A percentile compares a stretch with the other conserved stretches of the same genome.
phyloP scores from a whole-genome alignment of 2,888 invertebrate species.

The Dasysyrphus albostriatus region DNA sequence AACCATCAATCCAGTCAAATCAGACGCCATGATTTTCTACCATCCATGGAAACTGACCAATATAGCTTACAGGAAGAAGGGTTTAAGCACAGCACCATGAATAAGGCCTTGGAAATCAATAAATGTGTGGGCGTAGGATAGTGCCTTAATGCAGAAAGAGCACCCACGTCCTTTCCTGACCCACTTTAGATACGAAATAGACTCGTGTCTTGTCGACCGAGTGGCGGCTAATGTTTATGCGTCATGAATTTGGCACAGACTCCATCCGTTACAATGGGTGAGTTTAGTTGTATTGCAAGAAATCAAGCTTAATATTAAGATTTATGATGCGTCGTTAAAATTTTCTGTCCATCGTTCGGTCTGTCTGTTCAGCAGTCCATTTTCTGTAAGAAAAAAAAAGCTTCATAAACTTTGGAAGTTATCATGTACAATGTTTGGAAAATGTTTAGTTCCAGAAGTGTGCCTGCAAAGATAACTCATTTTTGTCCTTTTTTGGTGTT shows the following conservation, averaged over 20 bases:
- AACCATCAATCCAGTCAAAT: background rate
- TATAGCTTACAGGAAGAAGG: background rate
- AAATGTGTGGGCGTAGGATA: slow-evolving; percentile 1
- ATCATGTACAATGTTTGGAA: slow-evolving; percentile 7
- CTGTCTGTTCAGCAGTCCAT: background rate
- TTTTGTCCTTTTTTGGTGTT: background rate
- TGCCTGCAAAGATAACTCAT: slow-evolving; percentile 19
- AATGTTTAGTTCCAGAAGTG: slow-evolving; percentile 27
- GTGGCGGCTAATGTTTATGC: slow-evolving; percentile 34
- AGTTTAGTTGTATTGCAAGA: slow-evolving; percentile 31
- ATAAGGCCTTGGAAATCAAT: slow-evolving; percentile 13
- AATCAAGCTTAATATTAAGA: slow-evolving; percentile 26
- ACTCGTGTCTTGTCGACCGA: slow-evolving; percentile 37
- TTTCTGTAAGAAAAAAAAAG: background rate
- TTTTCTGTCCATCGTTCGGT: background rate
- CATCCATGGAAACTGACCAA: background rate
- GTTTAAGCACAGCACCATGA: background rate
- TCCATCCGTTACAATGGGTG: background rate
- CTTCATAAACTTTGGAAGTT: slow-evolving; percentile 9
- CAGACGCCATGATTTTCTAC: slow-evolving; percentile 8
- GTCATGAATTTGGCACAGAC: slow-evolving; percentile 53
- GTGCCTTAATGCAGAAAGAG: background rate
- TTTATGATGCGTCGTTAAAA: slow-evolving; percentile 52
- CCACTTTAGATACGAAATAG: slow-evolving; percentile 11
- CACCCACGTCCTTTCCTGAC: slow-evolving; percentile 23